phyloP scores from a whole-genome alignment of 2,888 invertebrate genomes.

The Agonopterix arenella region DNA sequence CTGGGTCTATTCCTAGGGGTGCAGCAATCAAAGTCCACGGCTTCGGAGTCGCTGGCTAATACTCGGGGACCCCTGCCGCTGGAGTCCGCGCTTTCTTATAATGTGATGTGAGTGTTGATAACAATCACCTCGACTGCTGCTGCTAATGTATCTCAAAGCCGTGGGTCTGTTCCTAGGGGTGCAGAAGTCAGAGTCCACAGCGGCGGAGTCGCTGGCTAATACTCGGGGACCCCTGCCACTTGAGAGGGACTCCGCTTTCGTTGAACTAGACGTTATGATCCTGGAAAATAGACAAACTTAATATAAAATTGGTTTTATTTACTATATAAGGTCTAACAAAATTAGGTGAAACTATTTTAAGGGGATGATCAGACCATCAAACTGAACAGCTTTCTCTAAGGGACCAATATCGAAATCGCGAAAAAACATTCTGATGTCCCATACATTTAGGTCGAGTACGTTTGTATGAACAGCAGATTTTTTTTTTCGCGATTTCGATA shows the following conservation, averaged over 20 bases:
- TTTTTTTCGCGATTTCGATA: no score
- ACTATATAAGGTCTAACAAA: no score
- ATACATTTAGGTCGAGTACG: no score
- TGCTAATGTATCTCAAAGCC: slow-evolving; percentile 63
- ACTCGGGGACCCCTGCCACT: slow-evolving; percentile 35
- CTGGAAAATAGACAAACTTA: neutral
- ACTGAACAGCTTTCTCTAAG: no score
- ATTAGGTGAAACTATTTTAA: no score
- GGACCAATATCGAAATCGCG: no score
- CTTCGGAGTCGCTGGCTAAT: slow-evolving; percentile 49
- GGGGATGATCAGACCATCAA: no score
- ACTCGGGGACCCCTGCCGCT: slow-evolving; percentile 35
- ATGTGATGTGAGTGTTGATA: neutral
- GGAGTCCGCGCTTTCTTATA: slow-evolving; percentile 7
- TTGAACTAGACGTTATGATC: slow-evolving; percentile 27
- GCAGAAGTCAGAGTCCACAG: slow-evolving; percentile 40
- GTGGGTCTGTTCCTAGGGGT: slow-evolving; percentile 54
- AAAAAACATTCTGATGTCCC: no score
- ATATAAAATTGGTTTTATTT: no score
- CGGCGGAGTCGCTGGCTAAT: slow-evolving; percentile 54
- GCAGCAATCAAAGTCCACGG: slow-evolving; percentile 39
- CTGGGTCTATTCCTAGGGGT: slow-evolving; percentile 55
- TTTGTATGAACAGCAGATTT: no score
- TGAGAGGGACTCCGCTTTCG: slow-evolving; percentile 46
- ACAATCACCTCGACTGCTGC: slow-evolving; percentile 59